Evolutionary conservation across 2,888 invertebrate genomes (phyloP).

Genomic region (Synanthedon formicaeformis): DNA sequence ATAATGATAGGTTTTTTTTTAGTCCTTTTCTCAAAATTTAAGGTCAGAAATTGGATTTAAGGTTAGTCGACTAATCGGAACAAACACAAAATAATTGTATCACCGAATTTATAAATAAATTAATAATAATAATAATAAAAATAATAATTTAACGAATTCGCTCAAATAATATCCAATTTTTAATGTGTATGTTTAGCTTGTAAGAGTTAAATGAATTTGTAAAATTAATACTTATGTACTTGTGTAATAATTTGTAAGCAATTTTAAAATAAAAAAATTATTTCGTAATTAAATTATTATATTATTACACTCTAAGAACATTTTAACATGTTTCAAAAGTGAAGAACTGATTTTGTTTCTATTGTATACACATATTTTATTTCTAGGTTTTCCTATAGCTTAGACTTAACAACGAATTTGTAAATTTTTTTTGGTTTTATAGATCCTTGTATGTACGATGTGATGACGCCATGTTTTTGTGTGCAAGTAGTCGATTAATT

Average conservation of each 20-base stretch:
- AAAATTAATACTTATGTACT: slow-evolving; percentile 1
- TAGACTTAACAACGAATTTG: slow-evolving; percentile 5
- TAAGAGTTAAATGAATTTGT: slow-evolving; percentile 5
- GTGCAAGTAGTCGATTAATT: not conserved
- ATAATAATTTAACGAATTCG: slow-evolving; percentile 3
- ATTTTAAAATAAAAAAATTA: not conserved
- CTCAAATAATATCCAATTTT: slow-evolving; percentile 4
- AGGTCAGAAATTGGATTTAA: not conserved
- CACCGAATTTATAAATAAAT: slow-evolving; percentile 6
- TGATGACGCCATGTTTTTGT: slow-evolving; percentile 1
- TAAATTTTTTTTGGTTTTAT: slow-evolving; percentile 1
- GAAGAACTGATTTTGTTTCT: slow-evolving; percentile 30
- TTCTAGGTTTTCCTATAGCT: slow-evolving; percentile 1
- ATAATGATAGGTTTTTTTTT: too few species aligned
- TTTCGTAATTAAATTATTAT: not conserved
- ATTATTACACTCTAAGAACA: not conserved
- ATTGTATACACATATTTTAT: slow-evolving; percentile 10
- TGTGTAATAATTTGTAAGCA: slow-evolving; percentile 1
- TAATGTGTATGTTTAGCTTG: not conserved
- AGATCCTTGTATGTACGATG: too few species aligned
- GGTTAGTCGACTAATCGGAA: not conserved
- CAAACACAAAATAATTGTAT: slow-evolving; percentile 4
- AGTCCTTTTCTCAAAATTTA: not conserved
- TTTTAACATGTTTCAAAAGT: not conserved
- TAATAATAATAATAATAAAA: not conserved